Evolutionary conservation across 2,888 invertebrate species (phyloP).

Genomic region (Tineola bisselliella): DNA sequence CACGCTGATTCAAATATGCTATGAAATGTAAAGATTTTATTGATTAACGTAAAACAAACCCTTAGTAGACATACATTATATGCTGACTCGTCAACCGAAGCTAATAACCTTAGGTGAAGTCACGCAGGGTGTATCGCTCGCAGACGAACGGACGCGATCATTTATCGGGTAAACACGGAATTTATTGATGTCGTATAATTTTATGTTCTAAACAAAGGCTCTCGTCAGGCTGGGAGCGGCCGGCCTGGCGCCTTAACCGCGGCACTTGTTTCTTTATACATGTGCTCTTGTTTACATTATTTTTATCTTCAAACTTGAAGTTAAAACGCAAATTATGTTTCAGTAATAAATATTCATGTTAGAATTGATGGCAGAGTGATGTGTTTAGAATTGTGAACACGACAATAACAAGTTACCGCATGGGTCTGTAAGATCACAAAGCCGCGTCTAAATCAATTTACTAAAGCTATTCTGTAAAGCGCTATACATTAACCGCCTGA

Average conservation of each 20-base stretch:
- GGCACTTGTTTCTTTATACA: conserved; percentile 47
- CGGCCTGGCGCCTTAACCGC: conserved; percentile 25
- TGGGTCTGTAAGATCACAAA: conserved; percentile 27
- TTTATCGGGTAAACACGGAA: conserved; percentile 61
- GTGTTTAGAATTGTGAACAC: not conserved
- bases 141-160: conserved; percentile 43
- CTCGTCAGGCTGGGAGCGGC: conserved; percentile 30
- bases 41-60: conserved; percentile 5
- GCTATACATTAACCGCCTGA: conserved; percentile 37
- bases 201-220: conserved; percentile 63
- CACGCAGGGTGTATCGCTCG: conserved; percentile 29
- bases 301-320: conserved; percentile 15
- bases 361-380: not conserved
- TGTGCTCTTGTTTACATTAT: conserved; percentile 51
- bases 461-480: conserved; percentile 51
- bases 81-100: conserved; percentile 15
- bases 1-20: not conserved
- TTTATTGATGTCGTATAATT: conserved; percentile 66
- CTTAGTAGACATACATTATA: conserved; percentile 1
- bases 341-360: not conserved
- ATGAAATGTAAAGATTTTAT: not conserved
- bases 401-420: not conserved
- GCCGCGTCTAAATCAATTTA: conserved; percentile 59
- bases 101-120: conserved; percentile 14
- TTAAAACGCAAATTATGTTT: not conserved